Conservation (phyloP, 2,797 vertebrate species). For the Prunella strophiata region DNA sequence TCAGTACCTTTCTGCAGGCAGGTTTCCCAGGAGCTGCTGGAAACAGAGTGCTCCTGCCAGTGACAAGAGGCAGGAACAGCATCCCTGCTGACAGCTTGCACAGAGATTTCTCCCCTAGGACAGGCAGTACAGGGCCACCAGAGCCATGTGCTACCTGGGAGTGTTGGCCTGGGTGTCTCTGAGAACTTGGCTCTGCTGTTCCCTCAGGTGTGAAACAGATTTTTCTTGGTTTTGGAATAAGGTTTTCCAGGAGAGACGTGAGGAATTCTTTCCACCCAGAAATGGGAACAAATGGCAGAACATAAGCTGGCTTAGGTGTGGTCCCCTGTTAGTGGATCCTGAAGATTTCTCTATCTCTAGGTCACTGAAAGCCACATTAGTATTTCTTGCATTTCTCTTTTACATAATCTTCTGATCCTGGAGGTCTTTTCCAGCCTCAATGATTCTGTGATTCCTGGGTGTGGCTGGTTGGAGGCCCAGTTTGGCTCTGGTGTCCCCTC, state of each 20-base stretch:
- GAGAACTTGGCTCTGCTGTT: background rate
- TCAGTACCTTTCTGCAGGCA: background rate
- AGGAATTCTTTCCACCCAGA: background rate
- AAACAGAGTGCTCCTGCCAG: background rate
- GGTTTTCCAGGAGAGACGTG: background rate
- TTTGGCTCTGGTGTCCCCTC: background rate
- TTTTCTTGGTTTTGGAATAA: background rate
- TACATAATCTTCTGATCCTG: background rate
- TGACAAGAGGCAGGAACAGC: background rate
- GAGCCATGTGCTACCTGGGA: rapidly evolving
- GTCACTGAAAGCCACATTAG: background rate
- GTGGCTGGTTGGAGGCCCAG: background rate
- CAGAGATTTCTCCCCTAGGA: rapidly evolving
- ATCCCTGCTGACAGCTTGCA: rapidly evolving
- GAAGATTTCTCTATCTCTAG: background rate
- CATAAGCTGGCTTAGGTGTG: background rate
- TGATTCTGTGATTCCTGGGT: background rate
- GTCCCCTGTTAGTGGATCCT: background rate
- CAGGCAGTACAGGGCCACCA: rapidly evolving
- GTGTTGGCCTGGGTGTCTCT: background rate
- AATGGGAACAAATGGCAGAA: background rate
- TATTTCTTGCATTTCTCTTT: background rate
- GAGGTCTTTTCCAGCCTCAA: background rate
- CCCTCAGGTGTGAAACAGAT: background rate
- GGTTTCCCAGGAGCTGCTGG: background rate